Percentiles rank a stretch among this genome's conserved stretches.
Conservation (phyloP, 2,797 vertebrate genomes). For the Sylvia borin region DNA sequence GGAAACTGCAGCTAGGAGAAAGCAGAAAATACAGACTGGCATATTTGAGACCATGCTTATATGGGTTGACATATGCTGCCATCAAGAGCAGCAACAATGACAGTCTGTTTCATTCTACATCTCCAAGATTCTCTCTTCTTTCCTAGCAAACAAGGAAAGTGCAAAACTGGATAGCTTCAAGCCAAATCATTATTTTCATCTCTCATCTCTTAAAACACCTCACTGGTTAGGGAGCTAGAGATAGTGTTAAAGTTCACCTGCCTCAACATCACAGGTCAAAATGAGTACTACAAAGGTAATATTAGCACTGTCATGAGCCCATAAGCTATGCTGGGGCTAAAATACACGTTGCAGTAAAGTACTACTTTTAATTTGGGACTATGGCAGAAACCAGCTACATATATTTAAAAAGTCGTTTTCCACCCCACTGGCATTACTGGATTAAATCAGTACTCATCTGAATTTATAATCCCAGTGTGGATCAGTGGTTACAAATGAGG, state of each 20-base stretch:
- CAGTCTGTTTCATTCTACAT: neutral
- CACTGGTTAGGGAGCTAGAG: neutral
- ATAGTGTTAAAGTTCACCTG: neutral
- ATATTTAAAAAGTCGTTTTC: neutral
- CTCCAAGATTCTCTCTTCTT: neutral
- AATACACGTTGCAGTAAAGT: neutral
- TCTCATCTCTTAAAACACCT: neutral
- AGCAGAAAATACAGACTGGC: neutral
- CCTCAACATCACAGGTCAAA: neutral
- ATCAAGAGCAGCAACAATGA: neutral
- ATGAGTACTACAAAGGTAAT: neutral
- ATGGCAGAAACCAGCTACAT: neutral
- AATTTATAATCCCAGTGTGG: neutral
- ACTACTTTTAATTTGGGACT: neutral
- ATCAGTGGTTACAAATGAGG: neutral
- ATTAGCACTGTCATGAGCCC: neutral
- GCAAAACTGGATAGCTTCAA: neutral
- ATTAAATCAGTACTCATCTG: neutral
- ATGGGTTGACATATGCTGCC: neutral
- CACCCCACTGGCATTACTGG: neutral
- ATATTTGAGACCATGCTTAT: neutral
- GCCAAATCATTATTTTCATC: neutral
- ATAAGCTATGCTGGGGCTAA: neutral
- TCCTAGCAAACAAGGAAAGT: neutral
- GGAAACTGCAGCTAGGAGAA: neutral